These are phyloP conservation scores for Cyrtonyx montezumae DNA, from an alignment of 2,113 vertebrate species.

Conservation along the genomic window DNA sequence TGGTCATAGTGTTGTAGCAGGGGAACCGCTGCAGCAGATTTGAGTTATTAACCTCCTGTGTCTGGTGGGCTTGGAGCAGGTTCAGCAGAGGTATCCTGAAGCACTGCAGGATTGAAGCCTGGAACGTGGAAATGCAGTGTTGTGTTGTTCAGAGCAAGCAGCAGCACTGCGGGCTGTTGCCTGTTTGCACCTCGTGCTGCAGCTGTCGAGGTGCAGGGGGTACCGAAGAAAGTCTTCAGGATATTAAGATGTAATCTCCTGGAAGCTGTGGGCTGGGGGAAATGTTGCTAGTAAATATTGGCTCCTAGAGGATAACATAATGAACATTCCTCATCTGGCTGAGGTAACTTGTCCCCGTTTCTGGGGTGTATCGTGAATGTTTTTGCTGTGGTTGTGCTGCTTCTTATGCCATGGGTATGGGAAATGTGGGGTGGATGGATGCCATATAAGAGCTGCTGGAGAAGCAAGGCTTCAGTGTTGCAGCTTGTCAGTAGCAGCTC, in stretches of 20 bases:
- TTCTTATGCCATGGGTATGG: not conserved
- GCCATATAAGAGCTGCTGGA: not conserved
- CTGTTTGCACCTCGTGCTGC: not conserved
- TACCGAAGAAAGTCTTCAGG: not conserved
- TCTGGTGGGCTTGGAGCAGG: not conserved
- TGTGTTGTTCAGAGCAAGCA: not conserved
- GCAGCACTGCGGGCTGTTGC: not conserved
- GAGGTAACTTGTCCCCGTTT: not conserved
- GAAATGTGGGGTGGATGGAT: not conserved
- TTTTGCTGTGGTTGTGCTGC: not conserved
- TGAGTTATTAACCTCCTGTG: not conserved
- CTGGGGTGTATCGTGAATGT: not conserved
- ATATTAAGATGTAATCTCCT: not conserved
- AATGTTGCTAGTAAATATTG: not conserved
- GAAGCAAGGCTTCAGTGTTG: not conserved
- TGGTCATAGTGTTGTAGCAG: not conserved
- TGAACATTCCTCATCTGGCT: not conserved
- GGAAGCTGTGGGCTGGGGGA: not conserved
- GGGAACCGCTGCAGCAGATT: fast-evolving
- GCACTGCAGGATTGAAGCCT: not conserved
- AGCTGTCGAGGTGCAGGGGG: not conserved
- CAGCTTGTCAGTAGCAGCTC: not conserved
- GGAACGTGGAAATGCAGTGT: not conserved
- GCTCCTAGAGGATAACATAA: not conserved
- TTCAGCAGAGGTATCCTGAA: not conserved